These are phyloP conservation scores for Indicator indicator DNA, from an alignment of 2,113 vertebrate genomes.

Conservation along the genomic window DNA sequence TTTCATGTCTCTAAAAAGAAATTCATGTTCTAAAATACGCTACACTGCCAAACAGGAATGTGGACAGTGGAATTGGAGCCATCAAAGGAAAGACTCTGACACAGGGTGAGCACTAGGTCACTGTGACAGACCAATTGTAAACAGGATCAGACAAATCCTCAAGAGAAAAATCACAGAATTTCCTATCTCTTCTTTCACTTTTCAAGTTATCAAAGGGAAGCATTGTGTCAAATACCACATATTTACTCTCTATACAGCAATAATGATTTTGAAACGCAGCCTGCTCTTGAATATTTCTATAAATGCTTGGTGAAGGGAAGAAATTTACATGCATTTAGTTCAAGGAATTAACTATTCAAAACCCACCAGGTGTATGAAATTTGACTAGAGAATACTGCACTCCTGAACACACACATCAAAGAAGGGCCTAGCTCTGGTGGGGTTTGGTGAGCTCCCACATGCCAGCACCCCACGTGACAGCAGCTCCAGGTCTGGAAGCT, in stretches of 20 bases:
- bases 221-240: accelerated
- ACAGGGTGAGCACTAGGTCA: not conserved
- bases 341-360: not conserved
- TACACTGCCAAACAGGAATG: not conserved
- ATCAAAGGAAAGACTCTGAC: not conserved
- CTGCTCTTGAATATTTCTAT: not conserved
- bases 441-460: not conserved
- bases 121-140: not conserved
- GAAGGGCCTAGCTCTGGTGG: not conserved
- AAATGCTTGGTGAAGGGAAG: not conserved
- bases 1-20: not conserved
- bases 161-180: not conserved
- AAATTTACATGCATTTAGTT: not conserved
- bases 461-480: not conserved
- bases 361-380: not conserved
- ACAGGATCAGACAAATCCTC: not conserved
- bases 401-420: accelerated
- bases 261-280: not conserved
- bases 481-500: not conserved
- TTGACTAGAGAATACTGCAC: not conserved
- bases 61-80: not conserved
- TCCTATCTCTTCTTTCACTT: not conserved
- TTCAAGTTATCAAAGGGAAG: not conserved
- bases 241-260: not conserved
- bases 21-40: accelerated